Percentiles rank a stretch among this genome's conserved stretches.
Conservation (phyloP, 2,888 invertebrate genomes). For the Troglohyphantes excavatus region DNA sequence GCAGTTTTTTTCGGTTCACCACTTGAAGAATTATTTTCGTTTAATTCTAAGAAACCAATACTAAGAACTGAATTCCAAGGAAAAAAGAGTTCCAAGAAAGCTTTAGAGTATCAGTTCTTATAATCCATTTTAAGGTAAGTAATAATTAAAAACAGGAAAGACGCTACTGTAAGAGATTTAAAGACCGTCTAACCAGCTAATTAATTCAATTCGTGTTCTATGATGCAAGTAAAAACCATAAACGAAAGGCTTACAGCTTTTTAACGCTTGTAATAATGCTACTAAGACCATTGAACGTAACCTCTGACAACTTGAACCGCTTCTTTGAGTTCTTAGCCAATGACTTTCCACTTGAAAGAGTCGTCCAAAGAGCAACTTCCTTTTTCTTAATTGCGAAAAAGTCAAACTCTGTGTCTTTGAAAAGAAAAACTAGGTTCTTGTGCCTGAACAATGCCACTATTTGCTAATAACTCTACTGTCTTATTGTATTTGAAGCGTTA, state of each 20-base stretch:
- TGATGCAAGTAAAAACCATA: slow-evolving; percentile 30
- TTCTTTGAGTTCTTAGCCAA: slow-evolving; percentile 41
- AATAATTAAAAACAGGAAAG: slow-evolving; percentile 7
- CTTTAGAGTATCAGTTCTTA: background rate
- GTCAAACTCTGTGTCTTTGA: background rate
- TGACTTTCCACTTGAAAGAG: slow-evolving; percentile 29
- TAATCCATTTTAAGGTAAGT: background rate
- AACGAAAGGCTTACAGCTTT: slow-evolving; percentile 15
- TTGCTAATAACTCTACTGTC: slow-evolving; percentile 23
- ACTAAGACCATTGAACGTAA: slow-evolving; percentile 17
- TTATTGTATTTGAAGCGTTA: slow-evolving; percentile 2
- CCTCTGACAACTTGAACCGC: background rate
- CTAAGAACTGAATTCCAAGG: too few species aligned
- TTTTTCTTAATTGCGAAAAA: slow-evolving; percentile 30
- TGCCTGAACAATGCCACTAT: slow-evolving; percentile 12
- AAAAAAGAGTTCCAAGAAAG: too few species aligned
- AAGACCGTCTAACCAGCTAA: background rate
- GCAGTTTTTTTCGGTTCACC: too few species aligned
- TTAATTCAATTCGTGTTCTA: background rate
- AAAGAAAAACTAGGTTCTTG: slow-evolving; percentile 22
- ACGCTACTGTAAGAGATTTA: background rate
- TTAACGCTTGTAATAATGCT: background rate
- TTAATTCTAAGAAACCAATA: too few species aligned
- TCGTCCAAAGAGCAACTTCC: slow-evolving; percentile 18
- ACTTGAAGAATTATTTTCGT: too few species aligned